Evolutionary conservation across 2,113 vertebrate species (phyloP), one percentile per base, ranked within the genome.

Genomic region (Columba janthina): DNA sequence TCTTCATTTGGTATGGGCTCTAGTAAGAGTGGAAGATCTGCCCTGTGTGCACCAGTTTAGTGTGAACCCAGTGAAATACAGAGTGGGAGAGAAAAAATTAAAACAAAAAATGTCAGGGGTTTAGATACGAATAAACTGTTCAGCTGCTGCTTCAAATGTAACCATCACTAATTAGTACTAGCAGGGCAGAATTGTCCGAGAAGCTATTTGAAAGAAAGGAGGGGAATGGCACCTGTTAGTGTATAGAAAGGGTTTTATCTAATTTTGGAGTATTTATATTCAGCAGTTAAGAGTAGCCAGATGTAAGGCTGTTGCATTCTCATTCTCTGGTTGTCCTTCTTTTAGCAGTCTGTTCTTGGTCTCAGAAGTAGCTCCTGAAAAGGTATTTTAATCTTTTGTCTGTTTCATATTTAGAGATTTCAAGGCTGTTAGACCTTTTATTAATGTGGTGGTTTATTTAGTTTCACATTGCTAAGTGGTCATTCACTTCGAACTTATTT

Each of bases 181-280:
- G 67, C 56, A 38, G 19, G 80, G 78, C 64, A 74, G 48, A 88
- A 56, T 25, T 85, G 46, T 56, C 64, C 51, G 50, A 72, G 67
- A 71, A 88, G 61, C 88, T 85, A 62, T 88, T 70, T 90, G 82
- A 48, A 93, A 72, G 65, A 65, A 90, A 53, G 72, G 36, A 88
- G 67, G 69, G 65, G 60, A 94, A 42, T 88, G 85, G 69, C 90
- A 88, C 75, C 85, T 96, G 90, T 96, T 94, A 58, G 44, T 60
- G 65, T 11, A 14, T 32, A 65, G 85, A 94, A 86, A 67, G 19
- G 40, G 24, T 29, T 96, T 77, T 19, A 20, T 91, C 72, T 92
- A 46, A 77, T 94, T 96, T 84, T 60, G 34, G 24, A 75, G 31
- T 83, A 31, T 83, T 80, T 95, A 36, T 81, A 84, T 95, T 79